Evolutionary conservation across 2,113 vertebrate genomes (phyloP), one percentile per base, ranked within the genome.

Genomic region (Lycaon pictus): DNA sequence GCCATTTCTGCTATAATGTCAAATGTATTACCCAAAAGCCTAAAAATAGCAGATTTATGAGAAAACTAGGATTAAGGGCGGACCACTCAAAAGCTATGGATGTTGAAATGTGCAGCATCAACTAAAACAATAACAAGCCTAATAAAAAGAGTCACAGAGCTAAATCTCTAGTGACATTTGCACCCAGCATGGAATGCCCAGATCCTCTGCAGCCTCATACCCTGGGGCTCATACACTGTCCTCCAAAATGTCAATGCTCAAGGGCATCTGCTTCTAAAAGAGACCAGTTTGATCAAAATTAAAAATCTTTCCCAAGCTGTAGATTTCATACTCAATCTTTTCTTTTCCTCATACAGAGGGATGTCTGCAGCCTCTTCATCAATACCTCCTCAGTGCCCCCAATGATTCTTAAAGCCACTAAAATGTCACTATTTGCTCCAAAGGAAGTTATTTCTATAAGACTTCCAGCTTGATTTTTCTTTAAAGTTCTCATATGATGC

Each of bases 11-110:
- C 62, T 96, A 29, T 77, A 69, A 71, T 92, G 32, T 90, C 67
- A 96, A 71, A 96, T 71, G 11, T n/a, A 55, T 93, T 65, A 81
- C 16, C 32, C 62, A 74, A 96, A 91, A 90, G 17, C n/a, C 9
- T 32, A 51, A 48, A 88, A 35, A 74, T 90, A 79, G 60, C 23
- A 86, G 77, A 89, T 86, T 93, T 95, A 56, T 83, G 80, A 94
- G 51, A 96, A 87, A 96, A 89, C 10, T 37, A 19, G 37, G 25
- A n/a, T 83, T 85, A 43, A 76, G 69, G 22, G 11, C 55, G 95
- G 56, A 79, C 16, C 10, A 11, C 23, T 81, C 6, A 48, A 58
- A 90, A 71, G 4, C 67, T 62, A 29, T 37, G 53, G 22, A 80
- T 88, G 69, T 82, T 53, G 51, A 92, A 93, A 90, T 35, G 56